phyloP scores from a whole-genome alignment of 2,797 vertebrate genomes.

The Hyperoplus lanceolatus region DNA sequence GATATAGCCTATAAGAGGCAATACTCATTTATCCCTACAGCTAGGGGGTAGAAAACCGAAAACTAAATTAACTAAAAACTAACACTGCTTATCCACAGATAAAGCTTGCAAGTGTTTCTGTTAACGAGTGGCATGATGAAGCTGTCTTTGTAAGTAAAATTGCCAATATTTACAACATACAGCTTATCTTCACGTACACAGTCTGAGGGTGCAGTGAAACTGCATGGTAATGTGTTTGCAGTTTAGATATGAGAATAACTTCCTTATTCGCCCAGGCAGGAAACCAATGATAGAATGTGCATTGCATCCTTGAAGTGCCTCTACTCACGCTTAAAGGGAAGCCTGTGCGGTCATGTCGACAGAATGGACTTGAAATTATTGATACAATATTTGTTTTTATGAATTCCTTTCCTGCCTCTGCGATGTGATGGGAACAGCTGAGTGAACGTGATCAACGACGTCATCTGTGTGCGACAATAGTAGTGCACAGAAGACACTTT shows the following conservation, averaged over 20 bases:
- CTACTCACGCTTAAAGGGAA: conserved; percentile 57
- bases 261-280: neutral
- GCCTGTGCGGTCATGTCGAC: conserved; percentile 7
- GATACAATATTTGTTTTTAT: conserved; percentile 17
- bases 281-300: neutral
- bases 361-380: neutral
- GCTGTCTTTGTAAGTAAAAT: neutral
- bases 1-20: neutral
- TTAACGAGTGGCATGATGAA: neutral
- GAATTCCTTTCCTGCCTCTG: conserved; percentile 43
- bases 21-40: neutral
- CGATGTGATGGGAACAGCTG: conserved; percentile 58
- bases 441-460: conserved; percentile 72
- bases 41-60: neutral
- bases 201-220: conserved; percentile 13
- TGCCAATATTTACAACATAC: neutral
- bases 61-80: neutral
- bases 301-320: neutral
- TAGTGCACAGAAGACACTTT: accelerated
- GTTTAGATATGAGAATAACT: conserved; percentile 4
- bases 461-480: conserved; percentile 60
- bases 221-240: neutral
- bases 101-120: neutral
- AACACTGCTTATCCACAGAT: neutral
- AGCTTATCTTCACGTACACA: neutral